phyloP scores from a whole-genome alignment of 2,797 vertebrate genomes.

The Pampus argenteus region DNA sequence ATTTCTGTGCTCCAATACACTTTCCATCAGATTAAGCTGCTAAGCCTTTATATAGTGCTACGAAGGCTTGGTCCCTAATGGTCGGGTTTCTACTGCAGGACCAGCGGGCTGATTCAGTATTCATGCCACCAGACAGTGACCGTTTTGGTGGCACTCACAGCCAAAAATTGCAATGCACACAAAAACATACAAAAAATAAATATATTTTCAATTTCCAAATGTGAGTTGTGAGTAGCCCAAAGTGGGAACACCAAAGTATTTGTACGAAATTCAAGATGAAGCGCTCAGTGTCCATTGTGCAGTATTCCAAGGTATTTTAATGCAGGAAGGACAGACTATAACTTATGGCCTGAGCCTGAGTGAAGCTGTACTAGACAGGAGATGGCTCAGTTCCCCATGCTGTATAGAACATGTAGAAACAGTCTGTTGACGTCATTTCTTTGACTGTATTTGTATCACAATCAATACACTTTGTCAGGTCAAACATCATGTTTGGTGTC shows the following conservation, averaged over 20 bases:
- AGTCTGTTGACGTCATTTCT: background rate
- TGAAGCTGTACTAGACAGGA: too few species aligned
- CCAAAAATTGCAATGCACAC: background rate
- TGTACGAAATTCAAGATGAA: background rate
- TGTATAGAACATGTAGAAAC: too few species aligned
- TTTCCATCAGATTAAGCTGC: constrained; percentile 72
- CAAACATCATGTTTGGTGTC: too few species aligned
- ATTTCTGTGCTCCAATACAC: constrained; percentile 62
- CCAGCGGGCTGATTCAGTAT: constrained; percentile 30
- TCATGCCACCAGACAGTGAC: background rate
- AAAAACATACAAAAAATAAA: too few species aligned
- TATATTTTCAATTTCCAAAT: too few species aligned
- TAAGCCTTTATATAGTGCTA: constrained; percentile 49
- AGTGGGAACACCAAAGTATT: background rate
- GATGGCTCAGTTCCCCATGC: too few species aligned
- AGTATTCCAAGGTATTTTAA: background rate
- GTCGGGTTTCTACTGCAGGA: constrained; percentile 35
- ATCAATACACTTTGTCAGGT: too few species aligned
- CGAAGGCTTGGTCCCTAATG: constrained; percentile 43
- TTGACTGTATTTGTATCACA: background rate
- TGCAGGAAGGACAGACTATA: background rate
- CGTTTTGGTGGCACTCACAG: background rate
- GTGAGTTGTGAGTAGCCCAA: too few species aligned
- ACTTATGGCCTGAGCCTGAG: too few species aligned
- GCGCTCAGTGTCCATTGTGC: too few species aligned